A percentile compares a stretch with the other conserved stretches of the same genome.
These are phyloP conservation scores for Tanytarsus gracilentus DNA, from an alignment of 2,888 invertebrate genomes.

Conservation along the genomic window DNA sequence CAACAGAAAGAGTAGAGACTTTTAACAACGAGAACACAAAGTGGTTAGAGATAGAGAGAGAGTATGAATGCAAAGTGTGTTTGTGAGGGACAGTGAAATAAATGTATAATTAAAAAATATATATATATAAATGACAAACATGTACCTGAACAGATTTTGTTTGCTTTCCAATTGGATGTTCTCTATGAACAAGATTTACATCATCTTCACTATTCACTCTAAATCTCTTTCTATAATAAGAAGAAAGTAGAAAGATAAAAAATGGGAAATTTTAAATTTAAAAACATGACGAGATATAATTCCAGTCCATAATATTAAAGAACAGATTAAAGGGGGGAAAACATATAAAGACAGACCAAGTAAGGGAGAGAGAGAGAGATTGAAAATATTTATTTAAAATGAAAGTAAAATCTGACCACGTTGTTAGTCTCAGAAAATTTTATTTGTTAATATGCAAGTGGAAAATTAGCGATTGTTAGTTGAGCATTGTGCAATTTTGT, in stretches of 20 bases:
- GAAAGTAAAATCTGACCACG: too few relatives aligned
- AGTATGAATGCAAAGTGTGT: neutral
- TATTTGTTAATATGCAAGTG: slow-evolving; percentile 19
- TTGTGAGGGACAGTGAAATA: neutral
- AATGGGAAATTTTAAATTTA: slow-evolving; percentile 9
- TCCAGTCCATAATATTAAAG: neutral
- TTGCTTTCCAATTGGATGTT: slow-evolving; percentile 59
- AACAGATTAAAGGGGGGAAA: too few relatives aligned
- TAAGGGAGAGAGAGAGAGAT: too few relatives aligned
- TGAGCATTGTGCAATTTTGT: neutral
- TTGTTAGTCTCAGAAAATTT: neutral
- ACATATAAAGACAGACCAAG: too few relatives aligned
- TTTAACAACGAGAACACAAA: too few relatives aligned
- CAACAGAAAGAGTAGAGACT: neutral
- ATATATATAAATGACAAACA: slow-evolving; percentile 33
- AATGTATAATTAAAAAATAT: neutral
- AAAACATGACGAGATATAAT: neutral
- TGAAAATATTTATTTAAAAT: too few relatives aligned
- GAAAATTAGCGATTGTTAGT: slow-evolving; percentile 28
- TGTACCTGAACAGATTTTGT: slow-evolving; percentile 66
- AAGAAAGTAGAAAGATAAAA: slow-evolving; percentile 35
- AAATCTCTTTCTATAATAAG: slow-evolving; percentile 58
- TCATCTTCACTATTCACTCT: slow-evolving; percentile 66
- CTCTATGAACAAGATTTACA: slow-evolving; percentile 63
- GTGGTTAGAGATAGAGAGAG: neutral